Conservation (phyloP, 2,888 invertebrate species). For the Digitonthophagus gazella region DNA sequence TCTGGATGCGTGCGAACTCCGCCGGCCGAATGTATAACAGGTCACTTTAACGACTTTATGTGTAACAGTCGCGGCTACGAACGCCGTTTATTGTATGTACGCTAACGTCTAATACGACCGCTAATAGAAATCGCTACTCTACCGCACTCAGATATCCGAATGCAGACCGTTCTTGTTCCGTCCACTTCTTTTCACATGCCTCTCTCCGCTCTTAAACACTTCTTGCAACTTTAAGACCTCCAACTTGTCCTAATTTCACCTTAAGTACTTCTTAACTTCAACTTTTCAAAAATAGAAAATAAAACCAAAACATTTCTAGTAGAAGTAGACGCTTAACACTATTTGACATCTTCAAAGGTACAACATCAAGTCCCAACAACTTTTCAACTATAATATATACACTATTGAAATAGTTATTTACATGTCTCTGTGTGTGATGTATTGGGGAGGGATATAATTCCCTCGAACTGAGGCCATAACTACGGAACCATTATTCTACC, state of each 20-base stretch:
- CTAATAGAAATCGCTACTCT: neutral
- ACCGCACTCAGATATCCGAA: neutral
- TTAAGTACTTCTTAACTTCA: neutral
- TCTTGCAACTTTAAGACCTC: neutral
- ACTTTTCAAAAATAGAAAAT: too few relatives aligned
- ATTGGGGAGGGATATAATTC: too few relatives aligned
- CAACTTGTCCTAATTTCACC: neutral
- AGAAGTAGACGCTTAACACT: too few relatives aligned
- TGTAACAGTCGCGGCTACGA: conserved; percentile 6
- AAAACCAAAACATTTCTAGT: too few relatives aligned
- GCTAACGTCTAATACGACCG: neutral
- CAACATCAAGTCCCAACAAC: too few relatives aligned
- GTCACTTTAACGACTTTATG: conserved; percentile 1
- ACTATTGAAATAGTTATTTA: too few relatives aligned
- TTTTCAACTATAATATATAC: too few relatives aligned
- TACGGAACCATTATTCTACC: too few relatives aligned
- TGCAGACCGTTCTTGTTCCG: neutral
- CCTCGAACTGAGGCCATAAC: too few relatives aligned
- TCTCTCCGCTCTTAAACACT: neutral
- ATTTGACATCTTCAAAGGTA: too few relatives aligned
- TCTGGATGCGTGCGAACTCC: conserved; percentile 15
- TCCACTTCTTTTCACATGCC: neutral
- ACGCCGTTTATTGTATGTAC: conserved; percentile 13
- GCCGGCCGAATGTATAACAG: conserved; percentile 12
- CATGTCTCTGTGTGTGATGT: too few relatives aligned